A percentile compares a stretch with the other conserved stretches of the same genome.
Conservation (phyloP, 2,113 vertebrate species). For the Turdus rufiventris region DNA sequence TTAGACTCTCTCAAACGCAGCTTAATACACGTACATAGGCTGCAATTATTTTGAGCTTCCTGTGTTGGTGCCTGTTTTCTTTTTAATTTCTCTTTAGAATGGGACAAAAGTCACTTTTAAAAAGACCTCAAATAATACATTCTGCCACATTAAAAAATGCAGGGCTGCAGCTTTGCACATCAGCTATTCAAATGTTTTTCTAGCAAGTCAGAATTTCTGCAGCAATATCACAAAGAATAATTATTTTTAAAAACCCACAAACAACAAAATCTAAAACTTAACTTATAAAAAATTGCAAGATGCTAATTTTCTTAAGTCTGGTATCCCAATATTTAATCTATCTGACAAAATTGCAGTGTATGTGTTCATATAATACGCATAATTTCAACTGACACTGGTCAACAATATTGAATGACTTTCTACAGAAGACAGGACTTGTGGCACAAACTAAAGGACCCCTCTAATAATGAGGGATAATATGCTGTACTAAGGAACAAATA, state of each 20-base stretch:
- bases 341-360: not conserved
- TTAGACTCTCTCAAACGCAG: not conserved
- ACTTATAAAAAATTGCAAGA: not conserved
- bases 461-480: not conserved
- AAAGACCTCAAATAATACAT: not conserved
- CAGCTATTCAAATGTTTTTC: not conserved
- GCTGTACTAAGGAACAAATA: not conserved
- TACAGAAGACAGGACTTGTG: not conserved
- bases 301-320: not conserved
- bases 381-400: not conserved
- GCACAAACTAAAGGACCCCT: not conserved
- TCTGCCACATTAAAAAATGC: not conserved
- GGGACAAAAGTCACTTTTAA: not conserved
- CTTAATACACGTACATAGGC: not conserved
- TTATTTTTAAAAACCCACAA: not conserved
- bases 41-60: not conserved
- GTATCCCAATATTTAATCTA: not conserved
- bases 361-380: not conserved
- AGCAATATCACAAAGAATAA: not conserved
- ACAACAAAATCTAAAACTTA: not conserved
- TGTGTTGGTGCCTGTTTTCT: not conserved
- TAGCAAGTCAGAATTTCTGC: not conserved
- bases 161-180: not conserved
- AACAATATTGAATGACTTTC: not conserved
- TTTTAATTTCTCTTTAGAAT: not conserved